Conservation (phyloP, 2,113 vertebrate species). For the Vulpes lagopus region DNA sequence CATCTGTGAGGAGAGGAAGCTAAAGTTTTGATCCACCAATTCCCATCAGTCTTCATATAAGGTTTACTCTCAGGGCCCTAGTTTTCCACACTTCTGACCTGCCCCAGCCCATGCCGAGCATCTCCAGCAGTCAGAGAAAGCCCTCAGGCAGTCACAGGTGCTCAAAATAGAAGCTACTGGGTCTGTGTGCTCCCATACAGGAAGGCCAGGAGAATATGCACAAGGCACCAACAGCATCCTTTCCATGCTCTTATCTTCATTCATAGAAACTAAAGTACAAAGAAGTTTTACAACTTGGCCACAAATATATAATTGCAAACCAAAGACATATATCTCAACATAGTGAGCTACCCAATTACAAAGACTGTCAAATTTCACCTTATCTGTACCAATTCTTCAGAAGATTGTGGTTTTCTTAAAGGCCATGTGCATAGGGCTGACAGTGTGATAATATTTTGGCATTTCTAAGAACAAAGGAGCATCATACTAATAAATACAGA, state of each 20-base stretch:
- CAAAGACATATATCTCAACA: background rate
- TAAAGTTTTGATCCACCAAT: background rate
- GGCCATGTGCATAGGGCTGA: background rate
- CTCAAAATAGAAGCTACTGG: background rate
- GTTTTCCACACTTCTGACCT: background rate
- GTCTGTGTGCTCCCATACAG: background rate
- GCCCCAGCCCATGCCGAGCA: background rate
- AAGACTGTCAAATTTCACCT: background rate
- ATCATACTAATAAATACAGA: constrained; percentile 19
- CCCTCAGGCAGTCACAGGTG: background rate
- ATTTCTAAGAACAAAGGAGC: background rate
- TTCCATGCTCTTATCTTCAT: background rate
- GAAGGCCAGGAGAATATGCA: too few species aligned
- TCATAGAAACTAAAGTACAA: background rate
- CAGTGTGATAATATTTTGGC: background rate
- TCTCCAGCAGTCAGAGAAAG: background rate
- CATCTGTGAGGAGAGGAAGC: background rate
- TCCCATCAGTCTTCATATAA: background rate
- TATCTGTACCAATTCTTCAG: background rate
- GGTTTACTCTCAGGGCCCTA: background rate
- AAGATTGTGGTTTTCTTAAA: constrained; percentile 50
- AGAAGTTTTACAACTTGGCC: background rate
- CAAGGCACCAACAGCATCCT: background rate
- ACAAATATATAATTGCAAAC: background rate
- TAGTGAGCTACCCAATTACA: background rate